Base-by-base conservation (phyloP, 2,888 invertebrate species). In the Venusia cambrica region DNA sequence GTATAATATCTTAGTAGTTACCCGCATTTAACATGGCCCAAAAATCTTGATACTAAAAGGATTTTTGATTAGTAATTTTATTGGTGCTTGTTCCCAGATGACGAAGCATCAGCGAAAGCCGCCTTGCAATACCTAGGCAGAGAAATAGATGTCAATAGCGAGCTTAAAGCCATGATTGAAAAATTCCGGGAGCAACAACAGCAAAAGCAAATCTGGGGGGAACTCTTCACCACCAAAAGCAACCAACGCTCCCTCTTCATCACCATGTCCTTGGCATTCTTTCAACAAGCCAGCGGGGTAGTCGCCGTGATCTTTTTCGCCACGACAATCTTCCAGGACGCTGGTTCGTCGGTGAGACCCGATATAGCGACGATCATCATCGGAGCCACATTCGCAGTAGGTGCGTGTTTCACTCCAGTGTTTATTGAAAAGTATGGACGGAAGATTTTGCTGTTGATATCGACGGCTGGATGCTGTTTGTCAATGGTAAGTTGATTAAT, bases 271-370 rank as follows among this genome's bases (percentile, higher is more conserved):
- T 28, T 70, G 2, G 47, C 50, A 1, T 39, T 59, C 0, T 56
- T 69, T 2, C 67, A 67, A 19, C 62, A 69, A 12, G 40, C 49
- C 0, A 64, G 70, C 32, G 72, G 71, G 9, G 54, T 66, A 0
- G 52, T 60, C 1, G 56, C 59, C 0, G 56, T 71, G 0, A 20
- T 65, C 3, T 65, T 65, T 25, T 72, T 63, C 30, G 55, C 64
- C 0, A 70, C 65, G 0, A 61, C 59, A 0, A 70, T 73, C 12
- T 73, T 73, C 16, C 33, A 57, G 3, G 22, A 53, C 7, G 64
- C 69, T 5, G 67, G 55, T 0, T 69, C 71, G 0, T 48, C 64
- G 0, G 46, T 71, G 0, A 27, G 52, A 4, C 62, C 72, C 0
- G 51, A 65, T 34, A 27, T 67, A 31, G 65, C 68, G 0, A 71